Percentiles rank a stretch among this genome's conserved stretches.
Conservation (phyloP, 2,888 invertebrate genomes). For the Mimumesa dahlbomi region DNA sequence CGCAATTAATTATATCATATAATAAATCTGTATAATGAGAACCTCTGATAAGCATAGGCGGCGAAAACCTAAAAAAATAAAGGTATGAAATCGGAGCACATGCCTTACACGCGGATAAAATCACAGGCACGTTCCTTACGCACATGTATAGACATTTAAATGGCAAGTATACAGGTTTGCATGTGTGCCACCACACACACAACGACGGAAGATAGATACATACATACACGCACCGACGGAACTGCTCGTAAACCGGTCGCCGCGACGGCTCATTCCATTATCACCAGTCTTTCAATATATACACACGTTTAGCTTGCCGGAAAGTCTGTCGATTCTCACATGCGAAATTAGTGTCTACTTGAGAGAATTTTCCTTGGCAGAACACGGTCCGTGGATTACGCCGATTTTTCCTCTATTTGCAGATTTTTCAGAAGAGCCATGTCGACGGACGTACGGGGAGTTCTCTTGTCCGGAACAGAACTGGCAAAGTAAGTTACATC, state of each 20-base stretch:
- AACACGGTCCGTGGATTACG: not conserved
- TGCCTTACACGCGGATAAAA: not conserved
- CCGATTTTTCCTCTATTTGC: constrained; percentile 22
- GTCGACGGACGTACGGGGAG: constrained; percentile 71
- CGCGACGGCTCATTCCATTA: constrained; percentile 45
- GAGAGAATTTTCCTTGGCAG: not conserved
- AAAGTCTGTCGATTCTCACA: not conserved
- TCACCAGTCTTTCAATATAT: constrained; percentile 46
- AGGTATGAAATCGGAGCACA: not conserved
- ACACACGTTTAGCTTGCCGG: not conserved
- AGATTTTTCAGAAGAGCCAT: constrained; percentile 70
- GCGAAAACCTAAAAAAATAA: not conserved
- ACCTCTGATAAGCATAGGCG: not conserved
- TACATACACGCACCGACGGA: not conserved
- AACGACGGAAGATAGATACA: constrained; percentile 14
- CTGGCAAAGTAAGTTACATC: constrained; percentile 84
- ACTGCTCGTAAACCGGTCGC: constrained; percentile 53
- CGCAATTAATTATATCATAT: too few relatives aligned
- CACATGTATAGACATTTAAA: not conserved
- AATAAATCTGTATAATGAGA: too few relatives aligned
- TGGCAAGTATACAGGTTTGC: not conserved
- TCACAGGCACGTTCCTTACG: not conserved
- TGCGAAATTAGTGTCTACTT: constrained; percentile 1
- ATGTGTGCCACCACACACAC: constrained; percentile 8
- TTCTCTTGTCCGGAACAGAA: constrained; percentile 84